phyloP scores from a whole-genome alignment of 2,888 invertebrate species.

The Drosophila formosana region DNA sequence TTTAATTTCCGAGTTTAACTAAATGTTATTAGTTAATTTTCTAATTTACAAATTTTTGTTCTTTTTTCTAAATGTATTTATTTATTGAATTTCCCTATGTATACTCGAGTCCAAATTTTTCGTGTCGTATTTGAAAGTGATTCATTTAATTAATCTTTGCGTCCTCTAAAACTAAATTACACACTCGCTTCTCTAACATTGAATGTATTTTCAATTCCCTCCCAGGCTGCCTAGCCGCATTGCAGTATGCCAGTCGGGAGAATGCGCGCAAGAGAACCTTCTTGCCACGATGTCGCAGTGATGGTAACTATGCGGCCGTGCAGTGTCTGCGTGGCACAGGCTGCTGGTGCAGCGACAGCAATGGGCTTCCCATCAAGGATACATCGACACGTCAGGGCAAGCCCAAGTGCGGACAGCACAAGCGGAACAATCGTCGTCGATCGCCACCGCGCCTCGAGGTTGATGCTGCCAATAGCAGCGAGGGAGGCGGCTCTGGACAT shows the following conservation, averaged over 20 bases:
- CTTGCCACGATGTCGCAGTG: conserved; percentile 92
- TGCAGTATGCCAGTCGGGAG: conserved; percentile 85
- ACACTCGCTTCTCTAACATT: conserved; percentile 57
- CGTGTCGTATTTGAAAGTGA: too few relatives aligned
- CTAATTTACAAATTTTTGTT: too few relatives aligned
- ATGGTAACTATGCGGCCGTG: conserved; percentile 93
- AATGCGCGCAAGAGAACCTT: conserved; percentile 86
- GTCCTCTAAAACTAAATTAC: too few relatives aligned
- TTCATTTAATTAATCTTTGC: too few relatives aligned
- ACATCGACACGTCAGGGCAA: conserved; percentile 90
- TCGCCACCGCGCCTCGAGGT: conserved; percentile 86
- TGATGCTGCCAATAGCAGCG: conserved; percentile 50
- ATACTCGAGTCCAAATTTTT: too few relatives aligned
- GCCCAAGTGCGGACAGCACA: conserved; percentile 89
- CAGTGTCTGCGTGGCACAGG: conserved; percentile 93
- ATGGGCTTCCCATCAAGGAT: conserved; percentile 93
- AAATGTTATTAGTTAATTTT: too few relatives aligned
- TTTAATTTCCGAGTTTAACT: too few relatives aligned
- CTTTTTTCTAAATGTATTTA: too few relatives aligned
- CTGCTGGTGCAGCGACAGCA: conserved; percentile 96
- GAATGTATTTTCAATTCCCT: background rate
- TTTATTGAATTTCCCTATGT: too few relatives aligned
- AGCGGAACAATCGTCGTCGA: conserved; percentile 87
- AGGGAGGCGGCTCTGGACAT: conserved; percentile 48
- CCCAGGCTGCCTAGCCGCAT: conserved; percentile 86